Percentiles rank a stretch among this genome's conserved stretches.
Conservation (phyloP, 2,113 vertebrate genomes). For the Apodemus sylvaticus region DNA sequence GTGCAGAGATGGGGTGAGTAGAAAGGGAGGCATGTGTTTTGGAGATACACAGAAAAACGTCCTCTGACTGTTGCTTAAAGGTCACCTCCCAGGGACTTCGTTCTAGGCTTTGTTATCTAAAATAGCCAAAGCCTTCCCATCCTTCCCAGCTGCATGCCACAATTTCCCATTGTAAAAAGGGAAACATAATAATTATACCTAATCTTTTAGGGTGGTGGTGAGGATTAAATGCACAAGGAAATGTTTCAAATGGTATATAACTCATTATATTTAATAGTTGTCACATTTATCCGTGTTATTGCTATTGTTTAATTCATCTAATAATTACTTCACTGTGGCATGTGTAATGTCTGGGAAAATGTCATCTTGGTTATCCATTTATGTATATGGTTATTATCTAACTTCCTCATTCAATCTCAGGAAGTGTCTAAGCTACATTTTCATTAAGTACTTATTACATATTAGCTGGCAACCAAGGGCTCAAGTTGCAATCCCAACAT, state of each 20-base stretch:
- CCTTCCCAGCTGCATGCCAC: background rate
- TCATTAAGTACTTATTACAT: background rate
- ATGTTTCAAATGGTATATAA: background rate
- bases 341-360: background rate
- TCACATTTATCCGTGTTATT: background rate
- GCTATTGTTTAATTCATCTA: background rate
- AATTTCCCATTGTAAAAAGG: background rate
- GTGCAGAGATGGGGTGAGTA: too few relatives aligned
- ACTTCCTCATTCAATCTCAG: background rate
- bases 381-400: background rate
- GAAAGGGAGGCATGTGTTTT: background rate
- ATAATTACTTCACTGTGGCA: background rate
- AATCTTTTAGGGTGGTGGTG: background rate
- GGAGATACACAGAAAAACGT: background rate
- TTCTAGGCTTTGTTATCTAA: background rate
- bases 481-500: background rate
- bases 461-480: background rate
- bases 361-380: background rate
- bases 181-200: background rate
- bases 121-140: background rate
- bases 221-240: background rate
- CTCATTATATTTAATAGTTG: background rate
- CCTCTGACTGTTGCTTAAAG: background rate
- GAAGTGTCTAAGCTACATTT: background rate
- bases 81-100: background rate